Percentiles rank a stretch among this genome's conserved stretches.
Evolutionary conservation across 2,797 vertebrate species (phyloP).

Genomic region (Chaetodon trifasciatus): DNA sequence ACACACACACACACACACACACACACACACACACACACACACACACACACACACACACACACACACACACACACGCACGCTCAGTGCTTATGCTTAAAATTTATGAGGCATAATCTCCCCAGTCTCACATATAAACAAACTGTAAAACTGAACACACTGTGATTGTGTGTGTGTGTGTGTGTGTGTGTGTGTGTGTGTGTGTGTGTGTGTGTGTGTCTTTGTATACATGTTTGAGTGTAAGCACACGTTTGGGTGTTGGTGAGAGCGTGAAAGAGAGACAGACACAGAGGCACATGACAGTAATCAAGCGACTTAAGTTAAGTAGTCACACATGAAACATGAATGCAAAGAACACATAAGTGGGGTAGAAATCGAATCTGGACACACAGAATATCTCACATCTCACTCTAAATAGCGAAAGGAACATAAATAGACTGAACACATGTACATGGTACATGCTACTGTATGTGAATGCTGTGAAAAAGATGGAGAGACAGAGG

Average conservation of each 20-base stretch:
- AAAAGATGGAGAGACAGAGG: conserved; percentile 21
- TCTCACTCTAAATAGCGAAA: conserved; percentile 15
- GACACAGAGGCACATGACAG: conserved; percentile 63
- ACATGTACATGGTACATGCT: background rate
- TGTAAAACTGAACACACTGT: conserved; percentile 52
- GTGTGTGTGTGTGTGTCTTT: background rate
- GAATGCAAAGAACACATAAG: conserved; percentile 42
- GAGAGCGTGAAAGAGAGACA: conserved; percentile 35
- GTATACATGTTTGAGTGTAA: background rate
- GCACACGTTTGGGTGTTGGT: conserved; percentile 7
- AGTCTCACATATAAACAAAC: conserved; percentile 56
- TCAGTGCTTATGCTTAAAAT: conserved; percentile 26
- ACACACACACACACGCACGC: conserved; percentile 32
- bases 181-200: conserved; percentile 10
- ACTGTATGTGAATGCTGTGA: conserved; percentile 9
- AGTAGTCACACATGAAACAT: conserved; percentile 50
- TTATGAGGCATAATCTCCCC: conserved; percentile 53
- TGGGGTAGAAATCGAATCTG: conserved; percentile 49
- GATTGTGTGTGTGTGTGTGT: conserved; percentile 21
- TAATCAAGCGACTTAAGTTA: conserved; percentile 58
- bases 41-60: conserved; percentile 33
- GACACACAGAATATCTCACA: conserved; percentile 22
- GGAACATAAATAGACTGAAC: conserved; percentile 11
- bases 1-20: conserved; percentile 40
- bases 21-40: conserved; percentile 37